These are phyloP conservation scores for Ceramica pisi DNA, from an alignment of 2,888 invertebrate species.

Conservation along the genomic window DNA sequence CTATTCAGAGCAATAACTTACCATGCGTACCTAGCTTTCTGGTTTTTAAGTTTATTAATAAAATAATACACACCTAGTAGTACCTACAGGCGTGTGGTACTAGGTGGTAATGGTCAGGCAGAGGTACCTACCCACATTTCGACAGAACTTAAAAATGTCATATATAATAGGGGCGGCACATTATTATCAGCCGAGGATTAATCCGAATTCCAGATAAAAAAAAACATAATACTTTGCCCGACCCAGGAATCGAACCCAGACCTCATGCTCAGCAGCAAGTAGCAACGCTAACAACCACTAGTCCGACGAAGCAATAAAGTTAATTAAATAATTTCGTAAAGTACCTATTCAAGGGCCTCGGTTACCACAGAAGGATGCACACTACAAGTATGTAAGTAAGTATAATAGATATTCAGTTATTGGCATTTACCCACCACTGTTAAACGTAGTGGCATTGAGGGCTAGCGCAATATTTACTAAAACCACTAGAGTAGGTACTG, in stretches of 20 bases:
- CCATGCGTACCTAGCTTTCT: too few species aligned
- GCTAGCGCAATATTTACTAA: conserved; percentile 46
- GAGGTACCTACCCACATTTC: not conserved
- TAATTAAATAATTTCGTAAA: conserved; percentile 12
- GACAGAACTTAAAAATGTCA: too few species aligned
- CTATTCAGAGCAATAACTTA: not conserved
- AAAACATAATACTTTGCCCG: not conserved
- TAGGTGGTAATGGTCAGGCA: not conserved
- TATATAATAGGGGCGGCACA: not conserved
- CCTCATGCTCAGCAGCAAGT: not conserved
- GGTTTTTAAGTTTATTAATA: too few species aligned
- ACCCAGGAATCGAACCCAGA: not conserved
- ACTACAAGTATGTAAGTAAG: not conserved
- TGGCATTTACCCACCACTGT: conserved; percentile 20
- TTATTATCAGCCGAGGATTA: not conserved
- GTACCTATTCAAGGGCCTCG: conserved; percentile 22
- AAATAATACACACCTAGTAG: too few species aligned
- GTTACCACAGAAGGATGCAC: conserved; percentile 26
- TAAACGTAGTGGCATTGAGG: conserved; percentile 31
- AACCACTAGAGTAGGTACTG: not conserved
- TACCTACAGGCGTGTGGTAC: too few species aligned
- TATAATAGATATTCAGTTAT: conserved; percentile 17
- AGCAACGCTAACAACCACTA: not conserved
- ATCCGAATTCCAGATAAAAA: not conserved
- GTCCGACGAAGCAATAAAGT: not conserved